Evolutionary conservation across 2,113 vertebrate species (phyloP).

Genomic region (Dascyllus trimaculatus): DNA sequence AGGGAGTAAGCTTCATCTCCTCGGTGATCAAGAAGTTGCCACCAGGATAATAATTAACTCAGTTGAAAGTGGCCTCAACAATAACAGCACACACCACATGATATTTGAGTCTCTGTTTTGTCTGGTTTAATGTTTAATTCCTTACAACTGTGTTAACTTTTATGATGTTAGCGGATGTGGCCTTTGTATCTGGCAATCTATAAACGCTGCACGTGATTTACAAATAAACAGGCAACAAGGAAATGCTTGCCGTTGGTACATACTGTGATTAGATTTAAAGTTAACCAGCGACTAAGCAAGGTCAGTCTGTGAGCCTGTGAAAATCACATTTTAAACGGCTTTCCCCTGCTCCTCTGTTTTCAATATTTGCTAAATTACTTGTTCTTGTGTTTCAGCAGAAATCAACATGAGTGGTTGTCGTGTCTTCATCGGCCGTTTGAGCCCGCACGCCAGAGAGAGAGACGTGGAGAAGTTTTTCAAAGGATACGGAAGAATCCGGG

Average conservation of each 20-base stretch:
- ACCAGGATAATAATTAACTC: not conserved
- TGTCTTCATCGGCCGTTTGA: conserved; percentile 93
- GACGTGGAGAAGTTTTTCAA: conserved; percentile 97
- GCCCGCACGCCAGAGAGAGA: conserved; percentile 91
- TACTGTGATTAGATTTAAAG: no score
- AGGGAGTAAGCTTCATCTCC: not conserved
- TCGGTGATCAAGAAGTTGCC: not conserved
- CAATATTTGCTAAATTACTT: not conserved
- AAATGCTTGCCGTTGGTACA: no score
- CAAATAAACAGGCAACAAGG: no score
- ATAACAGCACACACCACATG: no score
- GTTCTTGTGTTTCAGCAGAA: conserved; percentile 10
- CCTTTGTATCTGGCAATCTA: not conserved
- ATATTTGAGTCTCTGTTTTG: not conserved
- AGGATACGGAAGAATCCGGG: conserved; percentile 92
- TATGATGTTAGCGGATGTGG: not conserved
- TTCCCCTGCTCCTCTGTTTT: not conserved
- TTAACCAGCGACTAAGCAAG: no score
- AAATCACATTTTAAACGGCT: not conserved
- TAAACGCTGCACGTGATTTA: not conserved
- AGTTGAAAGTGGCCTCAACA: no score
- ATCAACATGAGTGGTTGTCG: conserved; percentile 91
- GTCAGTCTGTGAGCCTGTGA: no score
- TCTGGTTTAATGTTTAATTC: not conserved
- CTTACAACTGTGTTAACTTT: not conserved